These are phyloP conservation scores for Cynoglossus semilaevis DNA, from an alignment of 2,113 vertebrate genomes.

Conservation along the genomic window DNA sequence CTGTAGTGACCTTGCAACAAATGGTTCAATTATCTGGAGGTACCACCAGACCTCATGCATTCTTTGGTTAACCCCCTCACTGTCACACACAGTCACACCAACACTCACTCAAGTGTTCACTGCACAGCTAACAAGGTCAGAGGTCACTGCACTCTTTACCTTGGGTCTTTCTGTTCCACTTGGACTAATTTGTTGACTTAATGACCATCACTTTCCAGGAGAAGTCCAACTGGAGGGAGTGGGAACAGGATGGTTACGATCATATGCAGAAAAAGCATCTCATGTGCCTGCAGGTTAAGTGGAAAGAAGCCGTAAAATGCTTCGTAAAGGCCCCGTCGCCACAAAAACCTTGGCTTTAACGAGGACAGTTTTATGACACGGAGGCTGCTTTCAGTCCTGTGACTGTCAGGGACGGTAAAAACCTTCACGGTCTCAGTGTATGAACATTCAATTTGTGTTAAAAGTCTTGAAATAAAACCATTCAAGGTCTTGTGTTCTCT, in stretches of 20 bases:
- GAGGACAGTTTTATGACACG: too few species aligned
- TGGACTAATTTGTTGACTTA: conserved; percentile 53
- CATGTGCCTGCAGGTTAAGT: conserved; percentile 26
- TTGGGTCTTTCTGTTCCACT: conserved; percentile 39
- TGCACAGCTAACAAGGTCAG: conserved; percentile 36
- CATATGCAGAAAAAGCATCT: conserved; percentile 34
- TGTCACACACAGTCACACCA: conserved; percentile 52
- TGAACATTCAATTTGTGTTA: too few species aligned
- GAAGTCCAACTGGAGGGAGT: conserved; percentile 12
- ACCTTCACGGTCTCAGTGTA: too few species aligned
- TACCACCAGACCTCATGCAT: conserved; percentile 56
- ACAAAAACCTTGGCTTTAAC: not conserved
- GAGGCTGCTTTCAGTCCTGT: too few species aligned
- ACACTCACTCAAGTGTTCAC: conserved; percentile 52
- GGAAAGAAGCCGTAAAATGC: conserved; percentile 9
- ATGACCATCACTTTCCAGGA: conserved; percentile 33
- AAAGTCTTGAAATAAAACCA: too few species aligned
- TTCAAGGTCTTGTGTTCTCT: too few species aligned
- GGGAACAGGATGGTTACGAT: conserved; percentile 15
- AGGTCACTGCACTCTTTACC: conserved; percentile 51
- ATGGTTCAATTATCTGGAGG: conserved; percentile 67
- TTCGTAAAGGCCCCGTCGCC: not conserved
- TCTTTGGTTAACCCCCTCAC: conserved; percentile 63
- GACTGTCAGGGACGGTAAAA: too few species aligned
- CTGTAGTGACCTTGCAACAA: conserved; percentile 64